phyloP scores from a whole-genome alignment of 1,140 invertebrate genomes.

The Harpegnathos saltator region DNA sequence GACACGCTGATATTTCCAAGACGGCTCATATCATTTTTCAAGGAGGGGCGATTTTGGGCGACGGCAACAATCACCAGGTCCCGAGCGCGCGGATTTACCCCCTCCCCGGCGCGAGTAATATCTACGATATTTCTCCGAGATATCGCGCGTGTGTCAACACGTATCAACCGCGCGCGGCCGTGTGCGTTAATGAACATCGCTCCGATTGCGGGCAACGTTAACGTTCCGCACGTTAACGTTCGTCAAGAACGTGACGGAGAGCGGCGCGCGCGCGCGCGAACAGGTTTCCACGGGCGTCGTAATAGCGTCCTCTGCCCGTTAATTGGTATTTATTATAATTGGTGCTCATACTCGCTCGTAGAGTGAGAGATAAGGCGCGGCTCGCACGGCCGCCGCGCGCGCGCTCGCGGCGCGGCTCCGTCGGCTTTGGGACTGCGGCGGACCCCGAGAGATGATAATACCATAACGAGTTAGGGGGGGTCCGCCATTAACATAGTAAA shows the following conservation, averaged over 20 bases:
- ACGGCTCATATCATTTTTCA: not conserved
- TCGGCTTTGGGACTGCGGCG: slow-evolving; percentile 59
- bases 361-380: slow-evolving; percentile 66
- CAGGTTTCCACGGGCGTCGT: slow-evolving; percentile 62
- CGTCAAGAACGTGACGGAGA: slow-evolving; percentile 49
- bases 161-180: too few relatives aligned
- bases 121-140: too few relatives aligned
- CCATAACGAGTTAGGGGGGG: slow-evolving; percentile 72
- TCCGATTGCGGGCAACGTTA: slow-evolving; percentile 9
- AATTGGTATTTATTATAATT: slow-evolving; percentile 77
- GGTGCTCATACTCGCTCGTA: slow-evolving; percentile 74
- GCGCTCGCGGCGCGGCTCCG: slow-evolving; percentile 59
- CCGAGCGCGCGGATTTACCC: too few relatives aligned
- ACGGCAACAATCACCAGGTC: too few relatives aligned
- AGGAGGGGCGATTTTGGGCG: slow-evolving; percentile 16
- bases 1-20: slow-evolving; percentile 1
- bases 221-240: slow-evolving; percentile 47
- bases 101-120: too few relatives aligned
- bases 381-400: slow-evolving; percentile 57
- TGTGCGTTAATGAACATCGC: not conserved
- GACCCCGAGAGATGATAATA: slow-evolving; percentile 71
- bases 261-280: slow-evolving; percentile 49
- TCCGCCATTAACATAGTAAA: slow-evolving; percentile 74
- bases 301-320: slow-evolving; percentile 72
- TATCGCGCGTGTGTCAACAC: too few relatives aligned